phyloP scores from a whole-genome alignment of 2,797 vertebrate genomes.

The Falco cherrug region DNA sequence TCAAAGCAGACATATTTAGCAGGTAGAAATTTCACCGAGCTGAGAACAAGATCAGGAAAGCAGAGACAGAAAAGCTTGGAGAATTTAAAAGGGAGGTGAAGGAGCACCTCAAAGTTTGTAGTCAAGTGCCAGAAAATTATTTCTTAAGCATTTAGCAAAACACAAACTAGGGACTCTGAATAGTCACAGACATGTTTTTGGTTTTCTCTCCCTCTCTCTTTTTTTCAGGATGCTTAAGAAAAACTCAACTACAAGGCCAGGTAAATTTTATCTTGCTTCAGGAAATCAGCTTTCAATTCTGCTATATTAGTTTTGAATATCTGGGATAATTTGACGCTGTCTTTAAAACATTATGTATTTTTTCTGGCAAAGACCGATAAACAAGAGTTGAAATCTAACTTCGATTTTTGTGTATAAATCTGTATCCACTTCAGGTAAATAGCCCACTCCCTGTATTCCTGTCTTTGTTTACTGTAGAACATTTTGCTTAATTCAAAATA shows the following conservation, averaged over 20 bases:
- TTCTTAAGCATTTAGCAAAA: not conserved
- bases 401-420: not conserved
- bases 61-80: not conserved
- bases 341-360: not conserved
- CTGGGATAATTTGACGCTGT: not conserved
- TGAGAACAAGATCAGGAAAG: not conserved
- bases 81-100: not conserved
- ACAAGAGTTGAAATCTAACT: not conserved
- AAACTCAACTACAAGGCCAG: not conserved
- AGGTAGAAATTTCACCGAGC: not conserved
- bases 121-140: not conserved
- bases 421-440: not conserved
- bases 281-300: not conserved
- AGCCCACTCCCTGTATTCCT: not conserved
- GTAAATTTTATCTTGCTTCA: not conserved
- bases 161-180: not conserved
- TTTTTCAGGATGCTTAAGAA: not conserved
- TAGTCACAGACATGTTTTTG: not conserved
- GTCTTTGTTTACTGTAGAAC: not conserved
- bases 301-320: not conserved
- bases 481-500: not conserved
- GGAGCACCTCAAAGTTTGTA: not conserved
- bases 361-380: not conserved
- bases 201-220: too few species aligned
- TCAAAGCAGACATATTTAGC: not conserved